A percentile compares a stretch with the other conserved stretches of the same genome.
Conservation (phyloP, 2,113 vertebrate species). For the Emydura subglobosa region DNA sequence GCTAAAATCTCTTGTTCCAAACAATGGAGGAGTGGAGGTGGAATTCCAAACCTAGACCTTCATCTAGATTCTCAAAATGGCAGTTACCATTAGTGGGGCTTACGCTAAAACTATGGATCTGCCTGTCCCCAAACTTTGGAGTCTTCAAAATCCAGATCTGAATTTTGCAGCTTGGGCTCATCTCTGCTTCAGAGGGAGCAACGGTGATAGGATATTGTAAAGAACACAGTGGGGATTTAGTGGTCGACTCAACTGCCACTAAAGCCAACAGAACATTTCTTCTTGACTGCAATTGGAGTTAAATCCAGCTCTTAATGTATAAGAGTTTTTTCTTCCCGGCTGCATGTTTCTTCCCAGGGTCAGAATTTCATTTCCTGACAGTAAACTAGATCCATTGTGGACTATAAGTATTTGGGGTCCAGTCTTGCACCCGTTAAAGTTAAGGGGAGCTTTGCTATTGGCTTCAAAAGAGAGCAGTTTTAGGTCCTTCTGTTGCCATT, state of each 20-base stretch:
- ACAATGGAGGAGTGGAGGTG: not conserved
- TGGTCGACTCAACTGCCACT: not conserved
- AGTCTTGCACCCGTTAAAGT: not conserved
- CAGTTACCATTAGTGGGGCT: not conserved
- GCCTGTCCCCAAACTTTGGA: fast-evolving
- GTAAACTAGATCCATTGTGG: not conserved
- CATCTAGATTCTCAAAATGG: not conserved
- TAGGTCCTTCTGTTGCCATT: constrained; percentile 22
- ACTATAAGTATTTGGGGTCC: not conserved
- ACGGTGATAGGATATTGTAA: not conserved
- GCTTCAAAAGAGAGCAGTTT: constrained; percentile 49
- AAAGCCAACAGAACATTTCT: not conserved
- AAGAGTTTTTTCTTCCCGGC: not conserved
- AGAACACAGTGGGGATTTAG: not conserved
- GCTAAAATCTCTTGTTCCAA: not conserved
- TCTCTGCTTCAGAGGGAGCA: not conserved
- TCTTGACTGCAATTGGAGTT: not conserved
- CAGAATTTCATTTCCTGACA: not conserved
- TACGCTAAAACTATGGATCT: not conserved
- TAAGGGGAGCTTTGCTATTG: constrained; percentile 9
- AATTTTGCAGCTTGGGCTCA: not conserved
- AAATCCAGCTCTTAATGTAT: not conserved
- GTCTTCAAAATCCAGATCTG: not conserved
- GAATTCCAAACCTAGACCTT: not conserved
- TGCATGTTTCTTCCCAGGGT: constrained; percentile 1